Conservation (phyloP, 2,888 invertebrate species). For the Oscheius sp. region DNA sequence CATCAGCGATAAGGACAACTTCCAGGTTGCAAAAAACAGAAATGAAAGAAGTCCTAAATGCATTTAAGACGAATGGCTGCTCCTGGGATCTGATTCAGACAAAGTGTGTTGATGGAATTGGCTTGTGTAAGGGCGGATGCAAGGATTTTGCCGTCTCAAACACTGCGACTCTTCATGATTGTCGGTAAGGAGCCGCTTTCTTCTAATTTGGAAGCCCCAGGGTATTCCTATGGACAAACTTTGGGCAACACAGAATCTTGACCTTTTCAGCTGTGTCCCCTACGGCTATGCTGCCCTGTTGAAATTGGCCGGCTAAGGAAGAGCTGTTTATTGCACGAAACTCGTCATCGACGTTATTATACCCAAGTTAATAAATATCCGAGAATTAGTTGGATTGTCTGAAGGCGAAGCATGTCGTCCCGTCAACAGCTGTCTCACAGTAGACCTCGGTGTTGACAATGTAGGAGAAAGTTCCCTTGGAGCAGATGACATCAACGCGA, state of each 20-base stretch:
- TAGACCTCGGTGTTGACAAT: slow-evolving; percentile 66
- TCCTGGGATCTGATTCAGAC: slow-evolving; percentile 33
- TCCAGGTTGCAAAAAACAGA: slow-evolving; percentile 26
- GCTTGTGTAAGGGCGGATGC: slow-evolving; percentile 41
- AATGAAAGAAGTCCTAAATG: not conserved
- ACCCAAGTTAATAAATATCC: not conserved
- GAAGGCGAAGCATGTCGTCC: slow-evolving; percentile 71
- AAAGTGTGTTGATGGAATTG: slow-evolving; percentile 36
- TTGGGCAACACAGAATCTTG: not conserved
- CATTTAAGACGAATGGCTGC: slow-evolving; percentile 36
- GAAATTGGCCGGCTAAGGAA: slow-evolving; percentile 34
- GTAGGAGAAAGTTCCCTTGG: slow-evolving; percentile 68
- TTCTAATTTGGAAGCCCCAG: too few relatives aligned
- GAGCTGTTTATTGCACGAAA: slow-evolving; percentile 18
- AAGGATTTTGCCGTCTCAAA: slow-evolving; percentile 34
- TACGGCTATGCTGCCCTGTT: slow-evolving; percentile 39
- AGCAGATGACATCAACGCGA: slow-evolving; percentile 69
- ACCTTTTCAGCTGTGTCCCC: slow-evolving; percentile 30
- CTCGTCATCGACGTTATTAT: slow-evolving; percentile 27
- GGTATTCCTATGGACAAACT: not conserved
- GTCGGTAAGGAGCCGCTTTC: slow-evolving; percentile 1
- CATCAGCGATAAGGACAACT: slow-evolving; percentile 41
- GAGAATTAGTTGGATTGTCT: slow-evolving; percentile 55
- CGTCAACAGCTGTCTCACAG: slow-evolving; percentile 61
- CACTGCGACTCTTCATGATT: slow-evolving; percentile 30